Conservation (phyloP, 2,888 invertebrate species). For the Acronicta leporina region DNA sequence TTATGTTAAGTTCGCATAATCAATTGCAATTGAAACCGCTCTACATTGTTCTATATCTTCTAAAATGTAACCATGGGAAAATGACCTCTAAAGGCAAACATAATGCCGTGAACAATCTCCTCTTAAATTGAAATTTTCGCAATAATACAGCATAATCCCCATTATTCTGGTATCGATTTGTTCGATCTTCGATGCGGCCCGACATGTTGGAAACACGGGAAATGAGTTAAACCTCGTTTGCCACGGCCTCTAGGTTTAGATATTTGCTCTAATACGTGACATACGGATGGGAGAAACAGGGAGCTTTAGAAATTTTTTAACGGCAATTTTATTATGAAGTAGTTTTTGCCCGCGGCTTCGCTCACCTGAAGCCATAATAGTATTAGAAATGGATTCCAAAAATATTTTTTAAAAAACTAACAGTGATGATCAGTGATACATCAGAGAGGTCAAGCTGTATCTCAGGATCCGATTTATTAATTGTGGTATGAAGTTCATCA, state of each 20-base stretch:
- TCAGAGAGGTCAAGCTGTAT: too few species aligned
- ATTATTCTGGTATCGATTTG: slow-evolving; percentile 68
- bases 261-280: slow-evolving; percentile 73
- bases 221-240: slow-evolving; percentile 86
- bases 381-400: too few species aligned
- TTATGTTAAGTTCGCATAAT: background rate
- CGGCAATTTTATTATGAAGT: too few species aligned
- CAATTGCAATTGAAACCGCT: background rate
- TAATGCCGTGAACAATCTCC: background rate
- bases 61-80: background rate
- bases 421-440: too few species aligned
- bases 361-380: too few species aligned
- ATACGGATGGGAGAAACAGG: slow-evolving; percentile 48
- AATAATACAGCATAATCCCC: slow-evolving; percentile 69
- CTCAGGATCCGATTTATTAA: too few species aligned
- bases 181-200: slow-evolving; percentile 78
- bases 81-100: background rate
- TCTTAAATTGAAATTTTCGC: slow-evolving; percentile 57
- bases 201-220: slow-evolving; percentile 81
- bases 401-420: too few species aligned
- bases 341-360: too few species aligned
- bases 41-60: background rate
- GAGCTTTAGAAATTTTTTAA: slow-evolving; percentile 8
- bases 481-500: too few species aligned
- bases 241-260: slow-evolving; percentile 76